Evolutionary conservation across 2,888 invertebrate genomes (phyloP).

Genomic region (Ethmia dodecea): DNA sequence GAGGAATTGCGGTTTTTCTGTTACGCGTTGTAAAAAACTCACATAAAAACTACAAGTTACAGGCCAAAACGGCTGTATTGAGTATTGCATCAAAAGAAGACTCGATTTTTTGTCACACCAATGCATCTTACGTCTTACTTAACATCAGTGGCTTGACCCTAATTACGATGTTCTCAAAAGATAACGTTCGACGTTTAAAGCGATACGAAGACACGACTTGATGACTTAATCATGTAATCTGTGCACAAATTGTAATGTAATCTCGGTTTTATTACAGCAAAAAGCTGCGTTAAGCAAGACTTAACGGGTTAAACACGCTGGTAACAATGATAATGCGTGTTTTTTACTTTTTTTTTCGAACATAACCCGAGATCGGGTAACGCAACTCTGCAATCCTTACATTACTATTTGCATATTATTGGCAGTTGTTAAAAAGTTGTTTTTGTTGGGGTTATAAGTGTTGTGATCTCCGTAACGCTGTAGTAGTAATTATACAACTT

Average conservation of each 20-base stretch:
- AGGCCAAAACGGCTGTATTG: too few relatives aligned
- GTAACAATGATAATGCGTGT: conserved; percentile 6
- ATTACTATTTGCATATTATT: conserved; percentile 13
- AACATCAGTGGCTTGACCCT: conserved; percentile 28
- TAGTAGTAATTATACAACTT: not conserved
- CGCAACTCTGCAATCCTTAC: conserved; percentile 12
- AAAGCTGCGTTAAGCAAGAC: conserved; percentile 25
- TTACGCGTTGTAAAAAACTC: too few relatives aligned
- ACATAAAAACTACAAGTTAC: too few relatives aligned
- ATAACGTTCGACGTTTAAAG: conserved; percentile 29
- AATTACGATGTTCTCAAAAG: conserved; percentile 38
- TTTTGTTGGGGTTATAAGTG: too few relatives aligned
- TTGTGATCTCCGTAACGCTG: conserved; percentile 24
- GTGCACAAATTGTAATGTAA: conserved; percentile 28
- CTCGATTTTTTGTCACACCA: conserved; percentile 3
- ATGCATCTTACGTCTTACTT: conserved; percentile 3
- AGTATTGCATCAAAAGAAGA: too few relatives aligned
- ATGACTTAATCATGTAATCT: conserved; percentile 43
- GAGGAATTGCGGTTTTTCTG: too few relatives aligned
- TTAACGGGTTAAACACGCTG: conserved; percentile 15
- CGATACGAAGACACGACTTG: conserved; percentile 26
- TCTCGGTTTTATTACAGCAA: conserved; percentile 34
- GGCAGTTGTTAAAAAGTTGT: conserved; percentile 26
- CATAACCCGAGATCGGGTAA: not conserved
- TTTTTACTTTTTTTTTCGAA: conserved; percentile 1